These are phyloP conservation scores for Tor tambroides DNA, from an alignment of 2,113 vertebrate species.

Conservation along the genomic window DNA sequence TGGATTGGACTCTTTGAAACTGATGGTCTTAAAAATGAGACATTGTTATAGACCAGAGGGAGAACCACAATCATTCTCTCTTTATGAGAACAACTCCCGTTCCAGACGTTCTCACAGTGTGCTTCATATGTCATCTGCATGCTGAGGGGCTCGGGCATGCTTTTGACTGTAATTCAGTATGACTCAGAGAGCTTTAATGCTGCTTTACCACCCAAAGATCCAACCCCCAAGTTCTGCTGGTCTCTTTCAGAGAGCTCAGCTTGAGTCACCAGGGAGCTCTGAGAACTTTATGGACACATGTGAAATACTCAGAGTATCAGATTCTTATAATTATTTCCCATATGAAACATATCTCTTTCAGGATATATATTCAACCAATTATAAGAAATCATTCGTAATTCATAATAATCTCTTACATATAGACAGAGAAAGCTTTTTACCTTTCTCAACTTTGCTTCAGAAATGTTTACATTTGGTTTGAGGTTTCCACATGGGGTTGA, in stretches of 20 bases:
- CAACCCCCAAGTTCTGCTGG: slow-evolving; percentile 21
- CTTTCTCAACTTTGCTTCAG: not conserved
- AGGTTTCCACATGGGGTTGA: slow-evolving; percentile 19
- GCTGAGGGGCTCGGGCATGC: slow-evolving; percentile 23
- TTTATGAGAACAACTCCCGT: slow-evolving; percentile 3
- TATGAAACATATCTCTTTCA: not conserved
- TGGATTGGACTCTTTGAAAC: not conserved
- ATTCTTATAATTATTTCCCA: not conserved
- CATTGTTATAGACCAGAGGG: slow-evolving; percentile 12
- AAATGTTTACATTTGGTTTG: slow-evolving; percentile 6
- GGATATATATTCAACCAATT: not conserved
- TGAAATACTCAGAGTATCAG: not conserved
- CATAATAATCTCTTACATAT: slow-evolving; percentile 1
- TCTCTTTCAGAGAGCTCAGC: not conserved
- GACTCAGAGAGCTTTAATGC: slow-evolving; percentile 43
- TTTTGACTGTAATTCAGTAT: slow-evolving; percentile 40
- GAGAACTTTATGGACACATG: not conserved
- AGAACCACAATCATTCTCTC: not conserved
- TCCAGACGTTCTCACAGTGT: slow-evolving; percentile 25
- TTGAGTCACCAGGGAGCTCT: slow-evolving; percentile 33
- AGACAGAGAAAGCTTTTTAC: not conserved
- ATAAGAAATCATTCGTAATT: not conserved
- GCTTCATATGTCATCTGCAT: not conserved
- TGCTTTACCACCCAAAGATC: slow-evolving; percentile 25
- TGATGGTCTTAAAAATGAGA: not conserved